Conservation (phyloP, 1,140 invertebrate species). For the Centruroides vittatus region DNA sequence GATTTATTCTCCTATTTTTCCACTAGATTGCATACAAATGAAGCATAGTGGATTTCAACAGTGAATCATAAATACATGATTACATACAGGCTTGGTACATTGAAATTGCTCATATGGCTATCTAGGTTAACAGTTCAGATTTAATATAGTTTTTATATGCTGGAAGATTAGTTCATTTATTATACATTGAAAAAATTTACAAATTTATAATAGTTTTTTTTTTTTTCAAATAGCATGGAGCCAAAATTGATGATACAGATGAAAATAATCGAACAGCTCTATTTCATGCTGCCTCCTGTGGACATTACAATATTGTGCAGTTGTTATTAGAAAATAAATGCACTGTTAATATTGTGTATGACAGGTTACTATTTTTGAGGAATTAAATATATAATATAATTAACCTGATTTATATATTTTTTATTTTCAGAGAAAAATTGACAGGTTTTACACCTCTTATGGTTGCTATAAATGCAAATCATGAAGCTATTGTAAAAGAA, state of each 20-base stretch:
- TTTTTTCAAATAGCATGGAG: background rate
- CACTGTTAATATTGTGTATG: conserved; percentile 23
- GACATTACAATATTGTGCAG: conserved; percentile 33
- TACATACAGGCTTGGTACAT: no score
- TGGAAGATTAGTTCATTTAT: no score
- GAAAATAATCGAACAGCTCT: conserved; percentile 31
- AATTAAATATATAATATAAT: background rate
- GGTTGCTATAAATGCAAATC: conserved; percentile 32
- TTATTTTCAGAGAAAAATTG: conserved; percentile 22
- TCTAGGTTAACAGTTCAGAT: no score
- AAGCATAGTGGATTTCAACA: no score
- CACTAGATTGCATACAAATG: no score
- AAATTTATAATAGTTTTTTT: background rate
- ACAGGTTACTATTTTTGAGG: background rate
- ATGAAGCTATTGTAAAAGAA: conserved; percentile 33
- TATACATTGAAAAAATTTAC: background rate
- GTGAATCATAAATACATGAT: no score
- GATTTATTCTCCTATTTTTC: no score
- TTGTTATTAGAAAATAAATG: conserved; percentile 29
- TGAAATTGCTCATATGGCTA: no score
- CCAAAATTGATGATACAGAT: conserved; percentile 24
- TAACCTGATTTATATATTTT: background rate
- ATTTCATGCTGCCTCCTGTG: conserved; percentile 33
- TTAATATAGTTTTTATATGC: no score
- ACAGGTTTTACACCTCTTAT: conserved; percentile 33